Conservation (phyloP, 2,113 vertebrate genomes). For the Ameiurus melas region DNA sequence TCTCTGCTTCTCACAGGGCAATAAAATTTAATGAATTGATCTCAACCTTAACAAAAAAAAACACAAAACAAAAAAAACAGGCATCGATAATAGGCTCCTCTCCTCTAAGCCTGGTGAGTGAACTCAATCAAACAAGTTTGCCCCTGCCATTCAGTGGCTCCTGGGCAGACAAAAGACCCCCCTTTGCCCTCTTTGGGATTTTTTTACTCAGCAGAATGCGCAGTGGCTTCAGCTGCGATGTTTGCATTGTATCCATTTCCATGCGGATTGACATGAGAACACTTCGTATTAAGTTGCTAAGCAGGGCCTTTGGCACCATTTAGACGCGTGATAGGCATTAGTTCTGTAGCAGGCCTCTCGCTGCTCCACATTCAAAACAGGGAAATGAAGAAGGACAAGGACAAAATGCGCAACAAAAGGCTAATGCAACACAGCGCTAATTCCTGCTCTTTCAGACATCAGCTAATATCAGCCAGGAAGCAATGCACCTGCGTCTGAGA, state of each 20-base stretch:
- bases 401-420: slow-evolving; percentile 99
- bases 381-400: slow-evolving; percentile 98
- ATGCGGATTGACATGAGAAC: slow-evolving; percentile 99
- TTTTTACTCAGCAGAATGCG: slow-evolving; percentile 97
- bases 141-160: slow-evolving; percentile 88
- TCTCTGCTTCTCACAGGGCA: slow-evolving; percentile 98
- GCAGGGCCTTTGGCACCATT: slow-evolving; percentile 98
- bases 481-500: slow-evolving; percentile 99
- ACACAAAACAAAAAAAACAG: slow-evolving; percentile 69
- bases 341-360: slow-evolving; percentile 94
- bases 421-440: slow-evolving; percentile 99
- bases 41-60: slow-evolving; percentile 85
- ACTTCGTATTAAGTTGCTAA: slow-evolving; percentile 98
- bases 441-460: slow-evolving; percentile 92
- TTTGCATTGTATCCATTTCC: slow-evolving; percentile 99
- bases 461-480: slow-evolving; percentile 94
- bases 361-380: slow-evolving; percentile 98
- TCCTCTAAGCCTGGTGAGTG: slow-evolving; percentile 96
- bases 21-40: slow-evolving; percentile 99
- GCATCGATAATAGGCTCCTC: slow-evolving; percentile 88
- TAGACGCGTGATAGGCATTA: slow-evolving; percentile 98
- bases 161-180: slow-evolving; percentile 82
- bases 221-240: slow-evolving; percentile 98
- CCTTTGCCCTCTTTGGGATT: slow-evolving; percentile 66
- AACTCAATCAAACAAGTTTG: slow-evolving; percentile 99